Conservation (phyloP, 2,113 vertebrate genomes). For the Otocyon megalotis region DNA sequence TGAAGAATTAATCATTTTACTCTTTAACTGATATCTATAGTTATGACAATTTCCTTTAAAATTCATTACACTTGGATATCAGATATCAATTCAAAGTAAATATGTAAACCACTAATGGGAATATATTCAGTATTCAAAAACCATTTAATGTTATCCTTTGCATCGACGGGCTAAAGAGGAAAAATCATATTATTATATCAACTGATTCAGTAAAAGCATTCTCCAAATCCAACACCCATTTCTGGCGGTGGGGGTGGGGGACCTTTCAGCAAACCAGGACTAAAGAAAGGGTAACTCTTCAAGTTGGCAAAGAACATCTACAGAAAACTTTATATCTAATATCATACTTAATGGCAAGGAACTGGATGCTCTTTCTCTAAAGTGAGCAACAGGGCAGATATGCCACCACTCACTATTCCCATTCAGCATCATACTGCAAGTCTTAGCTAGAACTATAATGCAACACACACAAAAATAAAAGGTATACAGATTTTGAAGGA, state of each 20-base stretch:
- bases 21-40: background rate
- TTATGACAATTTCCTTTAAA: background rate
- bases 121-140: background rate
- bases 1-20: background rate
- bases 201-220: background rate
- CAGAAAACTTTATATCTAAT: too few species aligned
- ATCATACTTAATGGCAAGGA: background rate
- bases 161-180: background rate
- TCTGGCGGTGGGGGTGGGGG: background rate
- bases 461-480: background rate
- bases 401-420: background rate
- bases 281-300: background rate
- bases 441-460: background rate
- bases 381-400: background rate
- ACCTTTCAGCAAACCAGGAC: background rate
- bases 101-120: background rate
- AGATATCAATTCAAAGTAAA: background rate
- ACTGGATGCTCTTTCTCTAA: too few species aligned
- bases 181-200: background rate
- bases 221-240: background rate
- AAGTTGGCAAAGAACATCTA: background rate
- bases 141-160: background rate
- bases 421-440: background rate
- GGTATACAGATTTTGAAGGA: background rate
- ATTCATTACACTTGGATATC: background rate